phyloP scores from a whole-genome alignment of 2,113 vertebrate genomes.

The Lophura nycthemera region DNA sequence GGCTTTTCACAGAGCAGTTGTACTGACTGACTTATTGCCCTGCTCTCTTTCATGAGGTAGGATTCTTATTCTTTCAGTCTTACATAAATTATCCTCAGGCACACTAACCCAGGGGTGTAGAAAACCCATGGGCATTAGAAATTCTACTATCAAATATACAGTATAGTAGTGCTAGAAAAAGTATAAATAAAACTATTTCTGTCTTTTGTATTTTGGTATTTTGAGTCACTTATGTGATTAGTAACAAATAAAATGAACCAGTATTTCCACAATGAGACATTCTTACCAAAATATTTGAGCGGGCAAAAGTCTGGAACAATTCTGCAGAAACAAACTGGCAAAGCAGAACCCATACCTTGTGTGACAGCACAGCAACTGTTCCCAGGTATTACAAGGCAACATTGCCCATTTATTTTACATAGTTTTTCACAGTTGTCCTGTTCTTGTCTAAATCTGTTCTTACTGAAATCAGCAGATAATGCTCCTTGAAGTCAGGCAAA shows the following conservation, averaged over 20 bases:
- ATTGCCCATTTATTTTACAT: background rate
- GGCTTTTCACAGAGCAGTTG: background rate
- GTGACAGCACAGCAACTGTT: background rate
- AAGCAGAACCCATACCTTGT: background rate
- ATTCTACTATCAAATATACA: background rate
- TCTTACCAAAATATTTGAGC: background rate
- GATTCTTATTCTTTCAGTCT: background rate
- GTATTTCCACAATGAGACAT: background rate
- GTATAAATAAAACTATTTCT: background rate
- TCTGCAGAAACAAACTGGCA: background rate
- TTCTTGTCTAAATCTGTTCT: background rate
- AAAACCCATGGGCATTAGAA: background rate
- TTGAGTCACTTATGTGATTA: background rate
- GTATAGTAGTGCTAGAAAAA: background rate
- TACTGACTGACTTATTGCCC: background rate
- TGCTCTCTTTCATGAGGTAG: background rate
- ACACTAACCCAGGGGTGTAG: background rate
- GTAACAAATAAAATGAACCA: background rate
- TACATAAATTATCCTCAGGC: background rate
- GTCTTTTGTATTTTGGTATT: background rate
- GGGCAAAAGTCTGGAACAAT: background rate
- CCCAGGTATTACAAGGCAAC: background rate
- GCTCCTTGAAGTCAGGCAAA: background rate
- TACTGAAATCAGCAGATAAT: background rate
- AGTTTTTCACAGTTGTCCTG: background rate